phyloP scores from a whole-genome alignment of 2,888 invertebrate species.

The Phymatocera aterrima region DNA sequence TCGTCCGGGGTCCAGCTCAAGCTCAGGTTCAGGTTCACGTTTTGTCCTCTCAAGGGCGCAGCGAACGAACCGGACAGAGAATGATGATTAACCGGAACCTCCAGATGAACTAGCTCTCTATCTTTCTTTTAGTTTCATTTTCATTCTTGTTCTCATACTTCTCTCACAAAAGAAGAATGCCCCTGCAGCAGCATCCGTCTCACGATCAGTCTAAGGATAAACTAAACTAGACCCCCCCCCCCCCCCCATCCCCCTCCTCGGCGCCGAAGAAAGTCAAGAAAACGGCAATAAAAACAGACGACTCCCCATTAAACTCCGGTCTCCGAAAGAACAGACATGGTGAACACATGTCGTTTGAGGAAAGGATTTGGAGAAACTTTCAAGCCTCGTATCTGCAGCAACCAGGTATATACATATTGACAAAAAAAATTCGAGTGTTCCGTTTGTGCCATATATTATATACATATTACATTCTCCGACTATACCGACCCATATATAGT shows the following conservation, averaged over 20 bases:
- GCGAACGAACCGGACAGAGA: slow-evolving; percentile 7
- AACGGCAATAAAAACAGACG: background rate
- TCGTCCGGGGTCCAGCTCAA: too few relatives aligned
- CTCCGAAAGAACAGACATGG: background rate
- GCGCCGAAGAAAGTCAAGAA: background rate
- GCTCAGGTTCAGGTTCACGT: too few relatives aligned
- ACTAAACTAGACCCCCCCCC: too few relatives aligned
- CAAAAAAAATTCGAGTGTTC: too few relatives aligned
- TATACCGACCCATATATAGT: too few relatives aligned
- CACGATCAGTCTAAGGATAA: background rate
- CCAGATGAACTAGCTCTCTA: background rate
- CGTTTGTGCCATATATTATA: too few relatives aligned
- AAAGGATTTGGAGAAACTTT: background rate
- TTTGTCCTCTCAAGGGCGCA: slow-evolving; percentile 27
- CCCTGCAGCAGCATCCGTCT: background rate
- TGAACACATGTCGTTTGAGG: background rate
- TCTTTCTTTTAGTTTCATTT: background rate
- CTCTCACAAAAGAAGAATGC: background rate
- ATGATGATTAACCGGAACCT: slow-evolving; percentile 40
- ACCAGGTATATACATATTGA: too few relatives aligned
- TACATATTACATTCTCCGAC: too few relatives aligned
- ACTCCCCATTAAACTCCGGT: background rate
- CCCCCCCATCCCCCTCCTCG: too few relatives aligned
- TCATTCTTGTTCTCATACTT: background rate
- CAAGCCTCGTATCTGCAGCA: too few relatives aligned